Percentiles rank a stretch among this genome's conserved stretches.
Conservation (phyloP, 2,888 invertebrate genomes). For the Acanthoscelides obtectus region DNA sequence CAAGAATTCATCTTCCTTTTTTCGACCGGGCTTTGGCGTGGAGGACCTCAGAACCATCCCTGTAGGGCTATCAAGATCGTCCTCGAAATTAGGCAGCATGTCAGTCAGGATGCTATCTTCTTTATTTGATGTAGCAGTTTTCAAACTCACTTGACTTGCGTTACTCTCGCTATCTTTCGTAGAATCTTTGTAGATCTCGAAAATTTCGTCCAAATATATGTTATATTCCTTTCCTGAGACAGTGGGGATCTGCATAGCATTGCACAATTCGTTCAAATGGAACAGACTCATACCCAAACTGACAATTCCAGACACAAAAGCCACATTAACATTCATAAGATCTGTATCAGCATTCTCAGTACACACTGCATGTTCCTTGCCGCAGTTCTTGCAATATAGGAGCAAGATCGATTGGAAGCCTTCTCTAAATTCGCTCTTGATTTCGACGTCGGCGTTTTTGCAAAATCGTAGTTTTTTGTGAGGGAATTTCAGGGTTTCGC, state of each 20-base stretch:
- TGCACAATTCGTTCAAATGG: conserved; percentile 29
- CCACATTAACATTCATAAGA: conserved; percentile 27
- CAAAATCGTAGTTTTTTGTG: conserved; percentile 25
- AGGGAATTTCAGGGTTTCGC: conserved; percentile 24
- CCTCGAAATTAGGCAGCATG: background rate
- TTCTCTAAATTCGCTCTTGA: conserved; percentile 29
- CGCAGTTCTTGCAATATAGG: conserved; percentile 23
- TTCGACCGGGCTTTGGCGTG: conserved; percentile 5
- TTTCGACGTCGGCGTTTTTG: conserved; percentile 21
- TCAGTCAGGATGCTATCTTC: background rate
- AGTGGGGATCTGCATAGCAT: conserved; percentile 25
- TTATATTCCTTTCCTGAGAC: conserved; percentile 23
- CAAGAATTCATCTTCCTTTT: conserved; percentile 21
- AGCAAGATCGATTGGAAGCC: conserved; percentile 28
- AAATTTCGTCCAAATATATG: conserved; percentile 24
- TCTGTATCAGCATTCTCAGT: conserved; percentile 29
- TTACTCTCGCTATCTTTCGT: conserved; percentile 10
- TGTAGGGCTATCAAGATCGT: background rate
- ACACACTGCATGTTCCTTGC: conserved; percentile 23
- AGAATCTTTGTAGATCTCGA: conserved; percentile 25
- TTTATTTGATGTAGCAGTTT: conserved; percentile 15
- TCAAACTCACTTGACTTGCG: conserved; percentile 9
- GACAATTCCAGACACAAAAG: conserved; percentile 27
- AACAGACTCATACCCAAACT: conserved; percentile 27
- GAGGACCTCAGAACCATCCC: conserved; percentile 1